Conservation (phyloP, 2,113 vertebrate genomes). For the Oreochromis niloticus region DNA sequence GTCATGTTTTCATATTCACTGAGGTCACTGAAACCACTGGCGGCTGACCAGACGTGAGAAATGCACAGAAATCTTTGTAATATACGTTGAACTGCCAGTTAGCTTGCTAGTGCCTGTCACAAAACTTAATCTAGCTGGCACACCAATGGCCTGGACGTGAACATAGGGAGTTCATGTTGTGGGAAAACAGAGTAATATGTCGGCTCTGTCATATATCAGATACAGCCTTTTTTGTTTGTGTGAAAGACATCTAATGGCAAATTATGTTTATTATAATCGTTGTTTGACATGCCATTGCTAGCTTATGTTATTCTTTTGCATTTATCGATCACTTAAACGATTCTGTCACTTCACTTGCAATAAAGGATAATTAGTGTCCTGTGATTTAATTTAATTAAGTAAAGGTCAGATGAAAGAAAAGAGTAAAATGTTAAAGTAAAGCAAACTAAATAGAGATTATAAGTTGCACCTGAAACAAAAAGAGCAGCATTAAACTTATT, state of each 20-base stretch:
- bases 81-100: conserved; percentile 31
- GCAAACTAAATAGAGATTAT: neutral
- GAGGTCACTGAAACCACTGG: neutral
- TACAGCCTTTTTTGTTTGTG: neutral
- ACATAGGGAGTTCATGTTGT: neutral
- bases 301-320: neutral
- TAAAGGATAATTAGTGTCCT: neutral
- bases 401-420: neutral
- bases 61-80: neutral
- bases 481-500: neutral
- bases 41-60: neutral
- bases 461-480: neutral
- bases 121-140: conserved; percentile 46
- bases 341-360: neutral
- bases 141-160: neutral
- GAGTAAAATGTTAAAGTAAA: neutral
- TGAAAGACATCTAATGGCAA: neutral
- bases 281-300: neutral
- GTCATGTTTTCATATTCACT: neutral
- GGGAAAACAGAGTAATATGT: neutral
- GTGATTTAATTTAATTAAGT: neutral
- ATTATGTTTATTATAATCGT: neutral
- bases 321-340: neutral
- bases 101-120: conserved; percentile 43
- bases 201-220: neutral